phyloP scores from a whole-genome alignment of 1,140 invertebrate genomes.

The Drosophila quadrilineata region DNA sequence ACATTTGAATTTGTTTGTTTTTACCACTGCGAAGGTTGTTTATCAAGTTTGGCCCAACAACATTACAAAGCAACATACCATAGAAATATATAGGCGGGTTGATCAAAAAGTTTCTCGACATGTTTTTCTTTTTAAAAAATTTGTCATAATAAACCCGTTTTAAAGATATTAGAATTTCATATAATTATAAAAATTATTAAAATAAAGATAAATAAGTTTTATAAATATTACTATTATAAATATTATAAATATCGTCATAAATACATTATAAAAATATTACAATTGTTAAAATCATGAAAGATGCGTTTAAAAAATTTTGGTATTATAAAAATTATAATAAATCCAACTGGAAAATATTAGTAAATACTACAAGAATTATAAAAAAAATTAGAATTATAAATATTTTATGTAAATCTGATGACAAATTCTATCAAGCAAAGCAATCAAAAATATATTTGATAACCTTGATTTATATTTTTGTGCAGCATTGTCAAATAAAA shows the following conservation, averaged over 20 bases:
- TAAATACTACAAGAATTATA: too few relatives aligned
- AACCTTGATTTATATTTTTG: slow-evolving; percentile 66
- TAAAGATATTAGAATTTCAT: too few relatives aligned
- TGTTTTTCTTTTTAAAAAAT: background rate
- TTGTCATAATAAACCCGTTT: too few relatives aligned
- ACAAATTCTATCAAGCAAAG: slow-evolving; percentile 39
- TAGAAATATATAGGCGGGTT: slow-evolving; percentile 8
- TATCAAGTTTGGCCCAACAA: slow-evolving; percentile 14
- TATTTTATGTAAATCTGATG: slow-evolving; percentile 6
- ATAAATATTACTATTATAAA: too few relatives aligned
- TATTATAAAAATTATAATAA: too few relatives aligned
- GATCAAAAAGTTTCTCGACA: slow-evolving; percentile 19
- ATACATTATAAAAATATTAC: too few relatives aligned
- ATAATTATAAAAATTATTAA: too few relatives aligned
- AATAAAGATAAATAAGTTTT: too few relatives aligned
- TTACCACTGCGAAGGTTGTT: slow-evolving; percentile 51
- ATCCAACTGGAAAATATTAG: too few relatives aligned
- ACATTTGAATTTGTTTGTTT: slow-evolving; percentile 43
- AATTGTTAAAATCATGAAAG: too few relatives aligned
- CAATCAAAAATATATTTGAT: slow-evolving; percentile 33
- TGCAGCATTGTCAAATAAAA: slow-evolving; percentile 55
- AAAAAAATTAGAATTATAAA: background rate
- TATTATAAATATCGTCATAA: too few relatives aligned
- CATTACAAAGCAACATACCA: slow-evolving; percentile 30
- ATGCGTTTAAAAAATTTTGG: too few relatives aligned